Evolutionary conservation across 2,113 vertebrate genomes (phyloP).

Genomic region (Prochilodus magdalenae): DNA sequence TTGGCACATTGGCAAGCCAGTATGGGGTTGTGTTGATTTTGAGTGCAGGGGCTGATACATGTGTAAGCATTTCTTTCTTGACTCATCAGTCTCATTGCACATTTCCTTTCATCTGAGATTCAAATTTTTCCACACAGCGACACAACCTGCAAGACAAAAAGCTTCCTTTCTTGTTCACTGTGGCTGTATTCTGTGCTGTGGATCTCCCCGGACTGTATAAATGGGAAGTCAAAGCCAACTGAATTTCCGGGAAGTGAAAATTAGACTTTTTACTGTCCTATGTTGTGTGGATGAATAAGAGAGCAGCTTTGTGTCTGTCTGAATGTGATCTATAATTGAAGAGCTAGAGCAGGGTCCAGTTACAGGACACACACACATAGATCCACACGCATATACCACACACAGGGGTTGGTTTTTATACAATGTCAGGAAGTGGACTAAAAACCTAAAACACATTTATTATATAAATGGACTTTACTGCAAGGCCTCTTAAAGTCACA

Average conservation of each 20-base stretch:
- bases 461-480: too few species aligned
- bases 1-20: too few species aligned
- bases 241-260: not conserved
- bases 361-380: slow-evolving; percentile 48
- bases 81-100: not conserved
- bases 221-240: not conserved
- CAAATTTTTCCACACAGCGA: not conserved
- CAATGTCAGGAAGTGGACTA: too few species aligned
- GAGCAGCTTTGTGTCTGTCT: slow-evolving; percentile 31
- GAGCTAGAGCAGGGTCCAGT: slow-evolving; percentile 45
- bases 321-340: slow-evolving; percentile 55
- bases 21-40: not conserved
- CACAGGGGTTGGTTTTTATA: too few species aligned
- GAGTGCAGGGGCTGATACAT: not conserved
- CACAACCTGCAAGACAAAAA: not conserved
- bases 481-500: too few species aligned
- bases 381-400: too few species aligned
- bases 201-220: not conserved
- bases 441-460: too few species aligned
- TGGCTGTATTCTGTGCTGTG: not conserved
- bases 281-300: slow-evolving; percentile 30
- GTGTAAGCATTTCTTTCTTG: not conserved
- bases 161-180: not conserved
- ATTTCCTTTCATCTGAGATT: not conserved
- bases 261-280: not conserved